Evolutionary conservation across 2,888 invertebrate genomes (phyloP).

Genomic region (Ceramica pisi): DNA sequence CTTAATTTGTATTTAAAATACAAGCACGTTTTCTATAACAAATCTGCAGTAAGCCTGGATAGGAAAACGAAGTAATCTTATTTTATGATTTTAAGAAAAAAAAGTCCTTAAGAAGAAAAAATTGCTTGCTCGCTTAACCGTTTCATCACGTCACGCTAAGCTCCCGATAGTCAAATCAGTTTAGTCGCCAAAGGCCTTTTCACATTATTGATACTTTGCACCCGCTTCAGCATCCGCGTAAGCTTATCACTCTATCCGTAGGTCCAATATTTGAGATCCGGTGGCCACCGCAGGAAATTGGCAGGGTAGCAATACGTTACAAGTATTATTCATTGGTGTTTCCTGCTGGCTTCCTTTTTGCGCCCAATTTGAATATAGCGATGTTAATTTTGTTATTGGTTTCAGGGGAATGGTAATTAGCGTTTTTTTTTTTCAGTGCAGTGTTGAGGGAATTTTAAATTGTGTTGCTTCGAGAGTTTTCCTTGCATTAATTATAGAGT

Average conservation of each 20-base stretch:
- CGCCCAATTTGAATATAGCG: slow-evolving; percentile 62
- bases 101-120: neutral
- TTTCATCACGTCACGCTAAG: too few species aligned
- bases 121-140: too few species aligned
- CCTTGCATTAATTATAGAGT: slow-evolving; percentile 13
- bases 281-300: slow-evolving; percentile 72
- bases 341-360: slow-evolving; percentile 67
- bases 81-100: too few species aligned
- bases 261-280: slow-evolving; percentile 61
- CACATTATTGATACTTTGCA: neutral
- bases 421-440: slow-evolving; percentile 10
- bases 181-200: too few species aligned
- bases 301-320: slow-evolving; percentile 73
- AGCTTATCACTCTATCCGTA: neutral
- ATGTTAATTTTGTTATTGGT: slow-evolving; percentile 64
- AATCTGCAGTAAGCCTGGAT: too few species aligned
- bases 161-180: too few species aligned
- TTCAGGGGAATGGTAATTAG: slow-evolving; percentile 47
- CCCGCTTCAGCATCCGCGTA: neutral
- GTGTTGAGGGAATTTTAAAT: slow-evolving; percentile 45
- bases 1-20: too few species aligned
- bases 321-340: slow-evolving; percentile 73
- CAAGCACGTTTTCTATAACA: too few species aligned
- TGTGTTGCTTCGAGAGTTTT: slow-evolving; percentile 31
- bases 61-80: too few species aligned